Evolutionary conservation across 2,888 invertebrate genomes (phyloP).

Genomic region (Nomada goodeniana): DNA sequence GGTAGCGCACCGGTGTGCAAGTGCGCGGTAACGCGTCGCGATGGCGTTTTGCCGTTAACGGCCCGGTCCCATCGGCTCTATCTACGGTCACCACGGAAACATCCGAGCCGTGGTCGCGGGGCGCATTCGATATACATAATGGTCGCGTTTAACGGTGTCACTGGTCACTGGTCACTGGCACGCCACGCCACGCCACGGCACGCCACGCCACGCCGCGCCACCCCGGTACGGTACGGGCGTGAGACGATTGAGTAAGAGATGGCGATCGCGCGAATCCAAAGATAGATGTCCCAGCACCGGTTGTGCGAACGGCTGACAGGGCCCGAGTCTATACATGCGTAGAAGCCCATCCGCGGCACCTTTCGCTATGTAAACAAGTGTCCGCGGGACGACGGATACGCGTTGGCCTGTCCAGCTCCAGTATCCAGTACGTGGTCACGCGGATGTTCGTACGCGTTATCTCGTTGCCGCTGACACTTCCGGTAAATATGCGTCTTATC

Average conservation of each 20-base stretch:
- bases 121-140: constrained; percentile 71
- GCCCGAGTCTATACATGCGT: constrained; percentile 28
- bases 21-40: constrained; percentile 32
- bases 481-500: constrained; percentile 62
- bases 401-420: constrained; percentile 7
- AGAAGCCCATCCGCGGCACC: constrained; percentile 19
- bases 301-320: constrained; percentile 58
- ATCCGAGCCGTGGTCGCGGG: constrained; percentile 66
- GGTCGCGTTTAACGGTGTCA: constrained; percentile 74
- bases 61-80: constrained; percentile 63
- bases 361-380: constrained; percentile 64
- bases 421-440: constrained; percentile 41
- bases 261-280: constrained; percentile 67
- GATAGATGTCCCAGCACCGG: constrained; percentile 72
- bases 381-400: not conserved
- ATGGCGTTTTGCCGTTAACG: constrained; percentile 51
- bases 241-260: constrained; percentile 72
- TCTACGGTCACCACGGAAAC: constrained; percentile 75
- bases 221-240: constrained; percentile 55
- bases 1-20: constrained; percentile 50
- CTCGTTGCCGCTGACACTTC: constrained; percentile 56
- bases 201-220: too few relatives aligned
- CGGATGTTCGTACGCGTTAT: constrained; percentile 61
- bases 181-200: too few relatives aligned
- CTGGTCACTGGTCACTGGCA: constrained; percentile 50